phyloP scores from a whole-genome alignment of 2,888 invertebrate genomes.

The Mythimna albipuncta region DNA sequence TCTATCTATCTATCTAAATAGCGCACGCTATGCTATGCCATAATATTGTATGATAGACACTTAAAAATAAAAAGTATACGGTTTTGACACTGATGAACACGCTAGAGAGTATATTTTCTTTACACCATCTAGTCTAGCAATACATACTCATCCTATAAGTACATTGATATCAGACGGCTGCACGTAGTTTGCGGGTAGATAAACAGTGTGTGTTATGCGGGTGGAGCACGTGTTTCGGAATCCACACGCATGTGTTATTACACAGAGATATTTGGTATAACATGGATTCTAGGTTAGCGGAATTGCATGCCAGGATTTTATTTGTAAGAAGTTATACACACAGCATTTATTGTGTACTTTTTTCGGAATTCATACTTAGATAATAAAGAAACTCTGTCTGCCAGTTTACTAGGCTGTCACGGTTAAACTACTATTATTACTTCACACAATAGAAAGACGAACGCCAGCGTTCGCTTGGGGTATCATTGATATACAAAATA shows the following conservation, averaged over 20 bases:
- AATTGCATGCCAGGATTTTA: background rate
- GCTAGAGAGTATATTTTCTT: background rate
- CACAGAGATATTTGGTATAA: background rate
- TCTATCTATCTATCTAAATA: too few relatives aligned
- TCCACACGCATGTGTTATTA: background rate
- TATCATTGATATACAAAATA: too few relatives aligned
- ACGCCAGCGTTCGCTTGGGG: too few relatives aligned
- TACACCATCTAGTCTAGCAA: background rate
- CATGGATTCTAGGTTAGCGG: background rate
- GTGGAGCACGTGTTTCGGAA: slow-evolving; percentile 31
- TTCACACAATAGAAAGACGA: too few relatives aligned
- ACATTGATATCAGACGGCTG: background rate
- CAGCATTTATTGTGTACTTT: background rate
- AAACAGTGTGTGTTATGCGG: slow-evolving; percentile 32
- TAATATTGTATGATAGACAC: too few relatives aligned
- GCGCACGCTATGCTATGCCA: too few relatives aligned
- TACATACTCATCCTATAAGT: background rate
- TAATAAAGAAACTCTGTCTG: too few relatives aligned
- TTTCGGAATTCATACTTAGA: too few relatives aligned
- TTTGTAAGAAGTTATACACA: background rate
- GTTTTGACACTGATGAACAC: background rate
- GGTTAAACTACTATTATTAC: too few relatives aligned
- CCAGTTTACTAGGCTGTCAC: too few relatives aligned
- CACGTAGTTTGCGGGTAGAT: slow-evolving; percentile 4
- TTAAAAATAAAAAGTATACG: too few relatives aligned